Evolutionary conservation across 2,888 invertebrate species (phyloP).

Genomic region (Julus scanicus): DNA sequence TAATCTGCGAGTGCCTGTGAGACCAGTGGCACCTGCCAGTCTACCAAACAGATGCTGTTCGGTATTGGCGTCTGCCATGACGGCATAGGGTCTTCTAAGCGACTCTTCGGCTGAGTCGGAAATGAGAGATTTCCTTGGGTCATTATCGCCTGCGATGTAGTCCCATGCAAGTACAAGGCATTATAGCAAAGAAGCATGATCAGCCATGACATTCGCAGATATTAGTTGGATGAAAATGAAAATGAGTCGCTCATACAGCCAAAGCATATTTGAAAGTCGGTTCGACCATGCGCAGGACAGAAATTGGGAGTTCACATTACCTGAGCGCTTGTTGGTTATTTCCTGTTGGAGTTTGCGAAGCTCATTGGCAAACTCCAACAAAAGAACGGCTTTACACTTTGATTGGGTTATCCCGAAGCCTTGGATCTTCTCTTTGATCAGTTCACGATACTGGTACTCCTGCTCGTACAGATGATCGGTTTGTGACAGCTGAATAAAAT

Average conservation of each 20-base stretch:
- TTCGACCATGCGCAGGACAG: slow-evolving; percentile 45
- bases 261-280: background rate
- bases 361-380: slow-evolving; percentile 87
- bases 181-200: slow-evolving; percentile 47
- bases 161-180: slow-evolving; percentile 38
- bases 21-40: slow-evolving; percentile 43
- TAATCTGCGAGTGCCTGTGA: slow-evolving; percentile 51
- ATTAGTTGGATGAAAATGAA: slow-evolving; percentile 26
- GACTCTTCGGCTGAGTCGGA: slow-evolving; percentile 54
- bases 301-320: slow-evolving; percentile 52
- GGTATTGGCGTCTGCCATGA: slow-evolving; percentile 48
- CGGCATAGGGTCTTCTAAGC: slow-evolving; percentile 43
- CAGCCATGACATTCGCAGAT: slow-evolving; percentile 52
- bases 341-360: slow-evolving; percentile 88
- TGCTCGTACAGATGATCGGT: slow-evolving; percentile 63
- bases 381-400: slow-evolving; percentile 84
- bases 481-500: slow-evolving; percentile 47
- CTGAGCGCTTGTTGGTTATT: slow-evolving; percentile 66
- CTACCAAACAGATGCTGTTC: slow-evolving; percentile 52
- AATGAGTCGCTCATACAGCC: slow-evolving; percentile 7
- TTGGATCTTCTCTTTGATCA: slow-evolving; percentile 85
- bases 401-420: slow-evolving; percentile 79
- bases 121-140: slow-evolving; percentile 54
- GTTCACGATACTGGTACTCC: slow-evolving; percentile 67
- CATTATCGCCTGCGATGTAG: slow-evolving; percentile 55